phyloP scores from a whole-genome alignment of 2,888 invertebrate genomes.

The Heliothis peltigera region DNA sequence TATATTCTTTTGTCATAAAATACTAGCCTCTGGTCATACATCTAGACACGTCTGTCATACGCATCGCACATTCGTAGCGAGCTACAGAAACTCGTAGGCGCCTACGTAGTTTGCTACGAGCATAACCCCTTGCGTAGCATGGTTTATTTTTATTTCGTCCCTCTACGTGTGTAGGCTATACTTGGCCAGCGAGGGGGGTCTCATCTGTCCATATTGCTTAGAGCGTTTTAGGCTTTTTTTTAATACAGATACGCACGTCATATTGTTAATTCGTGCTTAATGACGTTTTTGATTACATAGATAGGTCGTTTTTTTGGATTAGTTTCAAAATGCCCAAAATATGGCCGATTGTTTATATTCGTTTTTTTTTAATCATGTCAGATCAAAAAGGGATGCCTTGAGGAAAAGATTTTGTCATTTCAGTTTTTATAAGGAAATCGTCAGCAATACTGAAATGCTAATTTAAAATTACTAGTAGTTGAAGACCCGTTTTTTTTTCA shows the following conservation, averaged over 20 bases:
- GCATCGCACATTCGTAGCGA: conserved; percentile 32
- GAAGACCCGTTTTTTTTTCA: no score
- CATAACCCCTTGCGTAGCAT: conserved; percentile 39
- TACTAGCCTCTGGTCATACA: not conserved
- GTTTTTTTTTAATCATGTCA: no score
- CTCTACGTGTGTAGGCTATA: conserved; percentile 27
- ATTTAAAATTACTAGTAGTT: no score
- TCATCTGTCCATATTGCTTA: conserved; percentile 22
- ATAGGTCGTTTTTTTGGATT: not conserved
- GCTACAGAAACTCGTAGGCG: conserved; percentile 49
- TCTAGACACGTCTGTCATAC: conserved; percentile 10
- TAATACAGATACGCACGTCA: not conserved
- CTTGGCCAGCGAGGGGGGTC: conserved; percentile 12
- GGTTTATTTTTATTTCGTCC: conserved; percentile 50
- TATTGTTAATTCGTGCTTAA: not conserved
- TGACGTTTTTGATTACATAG: no score
- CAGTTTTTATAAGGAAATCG: no score
- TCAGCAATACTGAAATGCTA: no score
- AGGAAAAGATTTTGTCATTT: no score
- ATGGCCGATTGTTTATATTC: no score
- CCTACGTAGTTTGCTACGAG: conserved; percentile 46
- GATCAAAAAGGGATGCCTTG: no score
- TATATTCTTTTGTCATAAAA: not conserved
- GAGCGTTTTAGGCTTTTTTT: conserved; percentile 29
- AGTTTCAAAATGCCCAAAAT: no score